A percentile compares a stretch with the other conserved stretches of the same genome.
Conservation (phyloP, 2,888 invertebrate species). For the Norana najaformis region DNA sequence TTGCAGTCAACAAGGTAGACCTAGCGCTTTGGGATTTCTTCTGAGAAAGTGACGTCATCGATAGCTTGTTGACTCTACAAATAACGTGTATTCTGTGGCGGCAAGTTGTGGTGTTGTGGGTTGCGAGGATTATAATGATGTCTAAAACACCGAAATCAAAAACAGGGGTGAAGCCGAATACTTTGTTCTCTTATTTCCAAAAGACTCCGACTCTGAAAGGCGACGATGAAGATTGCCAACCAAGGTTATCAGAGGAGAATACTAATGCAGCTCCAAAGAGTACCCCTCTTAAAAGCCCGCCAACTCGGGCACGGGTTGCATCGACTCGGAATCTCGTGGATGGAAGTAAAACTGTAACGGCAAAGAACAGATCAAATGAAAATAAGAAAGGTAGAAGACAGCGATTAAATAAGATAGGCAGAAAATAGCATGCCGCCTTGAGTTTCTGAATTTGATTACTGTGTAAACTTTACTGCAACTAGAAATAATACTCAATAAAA, state of each 20-base stretch:
- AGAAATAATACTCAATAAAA: background rate
- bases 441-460: background rate
- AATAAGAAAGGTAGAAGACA: background rate
- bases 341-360: background rate
- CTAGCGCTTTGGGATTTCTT: no score
- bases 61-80: background rate
- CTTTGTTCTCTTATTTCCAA: conserved; percentile 36
- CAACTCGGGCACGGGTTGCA: background rate
- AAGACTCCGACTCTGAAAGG: conserved; percentile 35
- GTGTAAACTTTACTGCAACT: background rate
- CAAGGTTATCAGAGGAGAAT: conserved; percentile 14
- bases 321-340: background rate
- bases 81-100: background rate
- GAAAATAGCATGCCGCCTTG: background rate
- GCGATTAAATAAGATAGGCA: background rate
- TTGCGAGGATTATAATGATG: conserved; percentile 26
- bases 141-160: conserved; percentile 36
- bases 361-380: background rate
- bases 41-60: background rate
- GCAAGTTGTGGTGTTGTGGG: background rate
- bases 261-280: background rate
- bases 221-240: conserved; percentile 24
- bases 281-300: conserved; percentile 10
- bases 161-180: conserved; percentile 30
- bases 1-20: no score